phyloP scores from a whole-genome alignment of 2,888 invertebrate species.

The Seladonia tumulorum region DNA sequence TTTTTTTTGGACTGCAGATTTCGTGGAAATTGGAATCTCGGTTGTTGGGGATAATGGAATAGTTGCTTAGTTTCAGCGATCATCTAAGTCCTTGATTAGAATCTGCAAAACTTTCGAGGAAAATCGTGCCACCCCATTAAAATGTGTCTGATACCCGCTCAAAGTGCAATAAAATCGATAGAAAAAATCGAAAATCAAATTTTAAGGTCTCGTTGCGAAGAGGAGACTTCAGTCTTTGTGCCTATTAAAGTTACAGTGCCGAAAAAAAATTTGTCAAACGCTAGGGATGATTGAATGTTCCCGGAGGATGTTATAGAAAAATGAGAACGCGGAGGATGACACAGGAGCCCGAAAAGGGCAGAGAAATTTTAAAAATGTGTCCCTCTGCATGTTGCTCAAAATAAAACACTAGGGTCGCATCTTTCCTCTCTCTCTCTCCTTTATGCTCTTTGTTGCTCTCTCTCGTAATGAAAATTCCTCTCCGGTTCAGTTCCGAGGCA shows the following conservation, averaged over 20 bases:
- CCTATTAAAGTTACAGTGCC: background rate
- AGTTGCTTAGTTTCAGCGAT: too few relatives aligned
- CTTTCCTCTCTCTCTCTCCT: background rate
- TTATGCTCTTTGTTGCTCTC: background rate
- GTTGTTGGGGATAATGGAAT: too few relatives aligned
- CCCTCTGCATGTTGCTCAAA: background rate
- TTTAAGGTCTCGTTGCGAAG: too few relatives aligned
- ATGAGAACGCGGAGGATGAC: background rate
- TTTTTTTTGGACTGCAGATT: too few relatives aligned
- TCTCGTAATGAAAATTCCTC: slow-evolving; percentile 23
- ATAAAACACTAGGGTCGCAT: background rate
- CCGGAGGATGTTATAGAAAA: background rate
- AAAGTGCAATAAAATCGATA: too few relatives aligned
- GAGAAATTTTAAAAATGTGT: background rate
- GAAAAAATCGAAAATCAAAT: background rate
- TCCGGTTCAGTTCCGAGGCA: background rate
- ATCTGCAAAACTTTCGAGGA: too few relatives aligned
- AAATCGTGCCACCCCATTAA: background rate
- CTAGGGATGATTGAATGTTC: background rate
- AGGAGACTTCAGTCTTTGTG: too few relatives aligned
- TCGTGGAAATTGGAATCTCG: too few relatives aligned
- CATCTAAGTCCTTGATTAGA: too few relatives aligned
- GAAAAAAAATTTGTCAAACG: background rate
- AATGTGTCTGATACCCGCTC: background rate
- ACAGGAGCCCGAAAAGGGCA: background rate